A percentile compares a stretch with the other conserved stretches of the same genome.
These are phyloP conservation scores for Aegotheles bennettii DNA, from an alignment of 2,113 vertebrate genomes.

Conservation along the genomic window DNA sequence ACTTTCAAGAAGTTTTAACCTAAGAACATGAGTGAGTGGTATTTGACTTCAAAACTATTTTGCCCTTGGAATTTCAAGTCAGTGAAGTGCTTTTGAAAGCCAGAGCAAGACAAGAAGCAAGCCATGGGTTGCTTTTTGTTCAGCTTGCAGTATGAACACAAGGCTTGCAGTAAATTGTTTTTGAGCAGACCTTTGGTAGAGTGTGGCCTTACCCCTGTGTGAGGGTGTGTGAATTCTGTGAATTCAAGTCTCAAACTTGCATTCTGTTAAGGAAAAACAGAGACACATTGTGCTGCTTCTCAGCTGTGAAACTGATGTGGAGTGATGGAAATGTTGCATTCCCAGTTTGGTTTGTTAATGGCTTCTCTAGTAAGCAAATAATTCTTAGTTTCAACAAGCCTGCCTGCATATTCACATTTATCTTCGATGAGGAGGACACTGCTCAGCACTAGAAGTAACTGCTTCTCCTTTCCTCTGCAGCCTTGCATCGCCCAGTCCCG, in stretches of 20 bases:
- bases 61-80: background rate
- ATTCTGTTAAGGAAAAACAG: background rate
- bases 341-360: background rate
- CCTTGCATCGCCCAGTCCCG: slow-evolving; percentile 84
- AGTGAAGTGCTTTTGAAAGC: background rate
- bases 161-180: background rate
- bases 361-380: background rate
- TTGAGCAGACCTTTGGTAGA: background rate
- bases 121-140: background rate
- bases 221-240: background rate
- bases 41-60: background rate
- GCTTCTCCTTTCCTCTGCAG: slow-evolving; percentile 62
- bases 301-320: background rate
- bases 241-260: background rate
- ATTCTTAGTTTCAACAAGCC: background rate
- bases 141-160: background rate
- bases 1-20: background rate
- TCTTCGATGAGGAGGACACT: background rate
- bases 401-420: background rate
- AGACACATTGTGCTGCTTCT: background rate
- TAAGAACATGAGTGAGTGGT: background rate
- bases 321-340: background rate
- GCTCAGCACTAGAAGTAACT: background rate
- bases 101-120: background rate
- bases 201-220: background rate